Evolutionary conservation across 2,888 invertebrate species (phyloP), one percentile per base, ranked within the genome.

Genomic region (Hipparchia sbordonii): DNA sequence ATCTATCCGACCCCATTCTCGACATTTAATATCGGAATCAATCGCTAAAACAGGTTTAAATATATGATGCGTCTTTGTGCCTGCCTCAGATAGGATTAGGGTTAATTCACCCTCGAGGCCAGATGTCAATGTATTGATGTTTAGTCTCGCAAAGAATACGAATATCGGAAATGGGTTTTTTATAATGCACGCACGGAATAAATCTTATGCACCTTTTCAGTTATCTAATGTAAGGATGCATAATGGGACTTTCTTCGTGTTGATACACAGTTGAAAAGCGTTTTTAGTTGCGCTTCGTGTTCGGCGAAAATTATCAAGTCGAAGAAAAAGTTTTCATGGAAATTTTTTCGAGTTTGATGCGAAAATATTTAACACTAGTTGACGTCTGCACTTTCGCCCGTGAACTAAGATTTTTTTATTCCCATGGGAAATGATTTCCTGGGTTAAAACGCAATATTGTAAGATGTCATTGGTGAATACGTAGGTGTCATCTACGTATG

Each of bases 11-110:
- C 86, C 82, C 84, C 81, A 85, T 91, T 90, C 88, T 88, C 80
- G 81, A 87, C 85, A 85, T 89, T 92, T 88, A 88, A 89, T 89
- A 92, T 91, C 87, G 88, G 80, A 87, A 91, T 93, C 92, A 91
- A 93, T 93, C 86, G 88, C 86, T 87, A 85, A 90, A 93, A 93
- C 93, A 90, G 93, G 93, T 93, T 93, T 90, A 86, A 89, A 87
- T 85, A 81, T 87, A 86, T 83, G 88, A 87, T 85, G 84, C 81
- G 80, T 80, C 84, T 86, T 90, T 91, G 89, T 89, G 77, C 76
- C 77, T 74, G 73, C 77, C 77, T 77, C 73, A 88, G 89, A 89
- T 88, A 87, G 87, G 92, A 91, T 91, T 92, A 91, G 92, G 93
- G 92, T 89, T 87, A 87, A 84, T 78, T 77, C 79, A 85, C 83